phyloP scores from a whole-genome alignment of 2,888 invertebrate genomes.

The Phymatocera aterrima region DNA sequence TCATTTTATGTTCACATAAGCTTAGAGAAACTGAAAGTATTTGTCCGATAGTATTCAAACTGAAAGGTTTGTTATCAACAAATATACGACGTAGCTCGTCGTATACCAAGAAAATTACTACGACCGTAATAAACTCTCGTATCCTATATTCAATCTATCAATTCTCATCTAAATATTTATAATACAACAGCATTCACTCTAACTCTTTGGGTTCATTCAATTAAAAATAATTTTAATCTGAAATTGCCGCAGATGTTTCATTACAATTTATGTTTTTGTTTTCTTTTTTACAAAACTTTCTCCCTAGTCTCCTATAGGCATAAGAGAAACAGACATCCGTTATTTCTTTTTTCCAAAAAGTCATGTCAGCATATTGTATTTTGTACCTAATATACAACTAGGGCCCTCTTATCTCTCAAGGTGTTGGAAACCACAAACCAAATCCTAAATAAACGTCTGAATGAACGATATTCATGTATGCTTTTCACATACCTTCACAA shows the following conservation, averaged over 20 bases:
- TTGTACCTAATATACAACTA: background rate
- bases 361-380: background rate
- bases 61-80: constrained; percentile 38
- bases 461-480: constrained; percentile 8
- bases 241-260: constrained; percentile 15
- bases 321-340: background rate
- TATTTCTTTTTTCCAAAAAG: background rate
- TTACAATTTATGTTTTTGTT: background rate
- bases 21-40: background rate
- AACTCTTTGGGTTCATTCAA: background rate
- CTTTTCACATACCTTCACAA: constrained; percentile 12
- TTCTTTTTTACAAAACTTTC: too few relatives aligned
- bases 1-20: constrained; percentile 19
- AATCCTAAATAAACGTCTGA: constrained; percentile 25
- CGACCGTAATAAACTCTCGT: background rate
- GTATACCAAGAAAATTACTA: background rate
- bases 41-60: constrained; percentile 27
- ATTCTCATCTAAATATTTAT: constrained; percentile 9
- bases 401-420: constrained; percentile 5
- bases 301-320: background rate
- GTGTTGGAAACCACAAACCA: background rate
- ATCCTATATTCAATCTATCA: background rate
- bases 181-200: too few relatives aligned
- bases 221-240: constrained; percentile 2
- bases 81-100: background rate